Base-by-base conservation (phyloP, 1,140 invertebrate species). In the Sycophila sp. region DNA sequence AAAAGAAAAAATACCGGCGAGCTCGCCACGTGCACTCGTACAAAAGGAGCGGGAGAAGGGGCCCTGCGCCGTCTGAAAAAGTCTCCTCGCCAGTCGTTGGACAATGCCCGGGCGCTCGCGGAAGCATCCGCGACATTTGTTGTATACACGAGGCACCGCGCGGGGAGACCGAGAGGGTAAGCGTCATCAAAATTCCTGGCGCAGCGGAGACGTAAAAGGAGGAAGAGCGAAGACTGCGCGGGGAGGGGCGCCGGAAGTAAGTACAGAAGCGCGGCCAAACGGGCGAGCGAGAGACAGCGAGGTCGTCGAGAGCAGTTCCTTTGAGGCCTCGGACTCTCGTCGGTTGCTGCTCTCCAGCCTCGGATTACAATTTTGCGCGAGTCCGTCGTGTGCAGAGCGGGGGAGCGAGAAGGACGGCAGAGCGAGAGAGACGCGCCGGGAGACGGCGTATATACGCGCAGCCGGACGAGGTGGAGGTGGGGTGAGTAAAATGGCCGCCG, bases 401-500 rank as follows among this genome's bases (percentile, higher is more conserved):
- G 13, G 42, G 58, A 60, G 4, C 0, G 63, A 77, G 77, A 71
- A 78, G n/a, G n/a, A n/a, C n/a, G n/a, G n/a, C n/a, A n/a, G n/a
- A n/a, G n/a, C n/a, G n/a, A n/a, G n/a, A n/a, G n/a, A n/a, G n/a
- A n/a, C n/a, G n/a, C n/a, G n/a, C n/a, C n/a, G n/a, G n/a, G n/a
- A n/a, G n/a, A n/a, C n/a, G n/a, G n/a, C n/a, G 78, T 73, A 75
- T 75, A 60, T 47, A 30, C 40, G 65, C 36, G 22, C 32, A 45
- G 28, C 56, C 71, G 69, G 73, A 74, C 71, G 76, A 73, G 56
- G 69, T 66, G 69, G 73, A 67, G 69, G 58, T 34, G 72, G 73
- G 77, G 78, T 77, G 81, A 84, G 83, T 85, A 86, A 86, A 86
- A 86, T 86, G 85, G 85, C 85, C 84, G 85, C 83, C 84, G 82